Evolutionary conservation across 2,797 vertebrate species (phyloP).

Genomic region (Aulostomus chinensis): DNA sequence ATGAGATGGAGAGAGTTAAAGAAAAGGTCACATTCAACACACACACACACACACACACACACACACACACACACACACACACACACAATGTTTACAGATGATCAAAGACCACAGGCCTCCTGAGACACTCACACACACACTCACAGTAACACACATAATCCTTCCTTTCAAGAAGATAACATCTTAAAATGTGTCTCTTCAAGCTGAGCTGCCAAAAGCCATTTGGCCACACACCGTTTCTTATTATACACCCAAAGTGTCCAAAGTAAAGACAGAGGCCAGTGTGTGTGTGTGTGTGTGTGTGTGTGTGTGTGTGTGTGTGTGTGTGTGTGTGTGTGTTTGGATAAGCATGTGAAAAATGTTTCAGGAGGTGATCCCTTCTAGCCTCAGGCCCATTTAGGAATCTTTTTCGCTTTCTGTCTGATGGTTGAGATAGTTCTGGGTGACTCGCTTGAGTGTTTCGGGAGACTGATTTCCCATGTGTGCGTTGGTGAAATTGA

Average conservation of each 20-base stretch:
- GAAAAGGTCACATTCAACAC: conserved; percentile 46
- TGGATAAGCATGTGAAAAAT: conserved; percentile 76
- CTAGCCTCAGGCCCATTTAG: conserved; percentile 72
- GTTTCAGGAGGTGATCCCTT: conserved; percentile 70
- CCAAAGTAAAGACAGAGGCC: conserved; percentile 48
- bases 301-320: conserved; percentile 34
- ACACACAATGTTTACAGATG: conserved; percentile 63
- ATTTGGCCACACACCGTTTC: conserved; percentile 75
- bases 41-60: conserved; percentile 25
- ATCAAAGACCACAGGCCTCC: conserved; percentile 56
- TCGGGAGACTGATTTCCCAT: conserved; percentile 62
- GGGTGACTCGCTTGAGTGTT: conserved; percentile 84
- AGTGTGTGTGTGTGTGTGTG: no score
- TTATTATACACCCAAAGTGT: conserved; percentile 65
- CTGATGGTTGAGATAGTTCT: conserved; percentile 83
- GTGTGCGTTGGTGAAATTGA: conserved; percentile 62
- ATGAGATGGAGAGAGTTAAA: conserved; percentile 49
- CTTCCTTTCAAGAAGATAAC: conserved; percentile 75
- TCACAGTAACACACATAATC: conserved; percentile 61
- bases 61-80: conserved; percentile 25
- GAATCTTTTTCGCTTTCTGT: conserved; percentile 69
- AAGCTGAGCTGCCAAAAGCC: conserved; percentile 53
- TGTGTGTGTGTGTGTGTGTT: conserved; percentile 67
- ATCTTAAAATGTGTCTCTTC: conserved; percentile 80
- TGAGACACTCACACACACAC: conserved; percentile 23